Evolutionary conservation across 2,113 vertebrate species (phyloP).

Genomic region (Malurus alboscapulatus): DNA sequence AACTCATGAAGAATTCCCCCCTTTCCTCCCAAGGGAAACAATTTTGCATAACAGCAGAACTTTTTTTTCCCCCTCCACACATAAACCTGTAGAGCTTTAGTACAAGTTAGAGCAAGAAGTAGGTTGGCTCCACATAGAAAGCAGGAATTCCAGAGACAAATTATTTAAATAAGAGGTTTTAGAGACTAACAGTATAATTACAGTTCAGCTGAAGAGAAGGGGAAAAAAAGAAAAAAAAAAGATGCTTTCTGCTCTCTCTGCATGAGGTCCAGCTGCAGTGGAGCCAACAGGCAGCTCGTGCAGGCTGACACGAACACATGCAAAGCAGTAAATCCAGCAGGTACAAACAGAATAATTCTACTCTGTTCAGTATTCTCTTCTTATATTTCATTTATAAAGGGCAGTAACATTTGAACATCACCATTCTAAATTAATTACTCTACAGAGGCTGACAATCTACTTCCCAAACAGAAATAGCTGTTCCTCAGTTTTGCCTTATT

Average conservation of each 20-base stretch:
- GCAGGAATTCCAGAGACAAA: conserved; percentile 56
- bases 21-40: conserved; percentile 37
- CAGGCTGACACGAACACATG: neutral
- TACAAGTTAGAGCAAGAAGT: conserved; percentile 54
- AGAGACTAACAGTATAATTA: conserved; percentile 63
- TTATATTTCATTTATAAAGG: conserved; percentile 33
- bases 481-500: neutral
- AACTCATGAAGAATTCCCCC: conserved; percentile 54
- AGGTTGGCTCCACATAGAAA: conserved; percentile 24
- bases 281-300: conserved; percentile 28
- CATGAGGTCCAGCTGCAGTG: conserved; percentile 39
- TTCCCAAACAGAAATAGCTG: neutral
- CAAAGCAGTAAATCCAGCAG: conserved; percentile 17
- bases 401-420: neutral
- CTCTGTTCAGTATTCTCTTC: neutral
- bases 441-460: neutral
- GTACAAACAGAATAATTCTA: neutral
- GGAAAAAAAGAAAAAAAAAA: neutral
- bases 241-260: conserved; percentile 43
- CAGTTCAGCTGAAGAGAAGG: conserved; percentile 39
- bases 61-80: accelerated
- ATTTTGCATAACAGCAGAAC: conserved; percentile 42
- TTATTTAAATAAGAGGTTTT: conserved; percentile 62
- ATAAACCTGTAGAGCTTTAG: conserved; percentile 30
- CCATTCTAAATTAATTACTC: conserved; percentile 1